phyloP scores from a whole-genome alignment of 2,888 invertebrate genomes.

The Epinotia nisella region DNA sequence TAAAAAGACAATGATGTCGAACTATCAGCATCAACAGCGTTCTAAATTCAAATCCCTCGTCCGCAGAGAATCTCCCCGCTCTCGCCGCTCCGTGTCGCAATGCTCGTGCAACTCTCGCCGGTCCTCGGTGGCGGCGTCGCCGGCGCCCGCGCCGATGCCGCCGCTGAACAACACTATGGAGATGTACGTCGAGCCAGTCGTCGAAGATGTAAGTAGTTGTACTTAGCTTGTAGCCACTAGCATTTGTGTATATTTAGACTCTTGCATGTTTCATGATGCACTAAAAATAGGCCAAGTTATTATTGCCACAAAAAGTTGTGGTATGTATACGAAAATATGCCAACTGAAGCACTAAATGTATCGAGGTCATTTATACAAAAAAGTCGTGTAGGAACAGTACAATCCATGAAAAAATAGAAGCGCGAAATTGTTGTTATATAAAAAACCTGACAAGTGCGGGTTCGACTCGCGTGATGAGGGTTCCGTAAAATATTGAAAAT shows the following conservation, averaged over 20 bases:
- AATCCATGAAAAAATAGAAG: too few relatives aligned
- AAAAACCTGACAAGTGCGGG: too few relatives aligned
- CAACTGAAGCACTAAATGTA: too few relatives aligned
- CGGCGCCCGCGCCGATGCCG: conserved; percentile 67
- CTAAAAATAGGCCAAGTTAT: too few relatives aligned
- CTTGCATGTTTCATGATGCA: not conserved
- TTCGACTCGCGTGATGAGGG: too few relatives aligned
- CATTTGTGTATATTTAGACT: not conserved
- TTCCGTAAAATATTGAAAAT: too few relatives aligned
- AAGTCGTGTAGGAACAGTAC: too few relatives aligned
- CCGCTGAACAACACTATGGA: conserved; percentile 83
- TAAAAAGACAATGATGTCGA: too few relatives aligned
- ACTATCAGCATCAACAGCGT: not conserved
- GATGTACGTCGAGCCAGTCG: conserved; percentile 82
- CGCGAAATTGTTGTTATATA: too few relatives aligned
- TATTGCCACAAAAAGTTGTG: not conserved
- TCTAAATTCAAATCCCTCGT: conserved; percentile 47
- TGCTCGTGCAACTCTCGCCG: conserved; percentile 80
- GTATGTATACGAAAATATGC: not conserved
- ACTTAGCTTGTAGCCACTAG: too few relatives aligned
- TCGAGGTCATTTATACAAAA: too few relatives aligned
- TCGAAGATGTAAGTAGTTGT: conserved; percentile 76
- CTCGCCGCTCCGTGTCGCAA: conserved; percentile 81
- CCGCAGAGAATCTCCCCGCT: conserved; percentile 81
- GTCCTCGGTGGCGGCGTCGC: conserved; percentile 76